Conservation (phyloP, 2,888 invertebrate species). For the Thymelicus sylvestris region DNA sequence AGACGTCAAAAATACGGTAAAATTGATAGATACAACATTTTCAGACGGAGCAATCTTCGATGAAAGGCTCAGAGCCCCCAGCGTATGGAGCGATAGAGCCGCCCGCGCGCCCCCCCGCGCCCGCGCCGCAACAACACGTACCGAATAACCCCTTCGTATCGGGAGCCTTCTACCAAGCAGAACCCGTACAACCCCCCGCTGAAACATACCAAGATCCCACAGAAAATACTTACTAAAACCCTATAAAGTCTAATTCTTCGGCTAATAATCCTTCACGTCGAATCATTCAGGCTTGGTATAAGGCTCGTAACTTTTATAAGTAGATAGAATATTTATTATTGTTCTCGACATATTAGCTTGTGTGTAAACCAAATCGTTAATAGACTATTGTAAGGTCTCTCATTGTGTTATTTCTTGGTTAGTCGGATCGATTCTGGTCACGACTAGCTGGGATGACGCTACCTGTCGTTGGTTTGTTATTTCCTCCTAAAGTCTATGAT, state of each 20-base stretch:
- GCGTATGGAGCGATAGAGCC: conserved; percentile 73
- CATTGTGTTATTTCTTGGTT: conserved; percentile 25
- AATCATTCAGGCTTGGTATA: conserved; percentile 25
- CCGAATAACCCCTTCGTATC: conserved; percentile 85
- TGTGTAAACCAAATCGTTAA: conserved; percentile 35
- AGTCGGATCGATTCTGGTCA: neutral
- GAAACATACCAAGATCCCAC: conserved; percentile 80
- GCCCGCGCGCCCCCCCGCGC: conserved; percentile 75
- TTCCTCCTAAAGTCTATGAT: conserved; percentile 32
- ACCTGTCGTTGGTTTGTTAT: conserved; percentile 24
- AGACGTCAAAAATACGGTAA: neutral
- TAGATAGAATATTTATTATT: conserved; percentile 55
- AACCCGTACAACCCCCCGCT: conserved; percentile 87
- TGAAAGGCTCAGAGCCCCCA: conserved; percentile 66
- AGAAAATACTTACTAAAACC: conserved; percentile 66
- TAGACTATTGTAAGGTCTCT: conserved; percentile 27
- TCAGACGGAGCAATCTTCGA: conserved; percentile 72
- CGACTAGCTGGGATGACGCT: neutral
- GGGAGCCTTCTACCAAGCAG: conserved; percentile 85
- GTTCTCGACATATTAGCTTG: conserved; percentile 45
- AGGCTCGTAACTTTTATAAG: conserved; percentile 48
- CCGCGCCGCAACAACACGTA: conserved; percentile 85
- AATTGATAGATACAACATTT: conserved; percentile 20
- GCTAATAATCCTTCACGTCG: neutral
- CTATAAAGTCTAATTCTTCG: neutral